Evolutionary conservation across 2,888 invertebrate species (phyloP).

Genomic region (Calameuta pallipes): DNA sequence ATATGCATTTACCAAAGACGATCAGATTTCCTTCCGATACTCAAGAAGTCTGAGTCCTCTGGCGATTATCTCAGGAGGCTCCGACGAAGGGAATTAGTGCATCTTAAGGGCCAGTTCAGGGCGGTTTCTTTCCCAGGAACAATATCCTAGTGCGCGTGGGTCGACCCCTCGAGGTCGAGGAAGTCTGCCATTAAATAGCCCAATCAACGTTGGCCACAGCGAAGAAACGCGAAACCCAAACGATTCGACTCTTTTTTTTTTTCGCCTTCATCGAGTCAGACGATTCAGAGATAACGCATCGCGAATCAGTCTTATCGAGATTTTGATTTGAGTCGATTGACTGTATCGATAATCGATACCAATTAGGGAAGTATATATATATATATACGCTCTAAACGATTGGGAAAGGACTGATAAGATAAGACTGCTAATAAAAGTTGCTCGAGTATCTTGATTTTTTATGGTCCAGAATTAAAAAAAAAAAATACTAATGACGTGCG

Average conservation of each 20-base stretch:
- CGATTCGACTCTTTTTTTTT: neutral
- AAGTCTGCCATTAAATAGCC: constrained; percentile 41
- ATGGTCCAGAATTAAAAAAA: neutral
- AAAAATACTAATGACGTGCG: too few relatives aligned
- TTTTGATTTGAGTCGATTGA: neutral
- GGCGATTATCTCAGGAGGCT: neutral
- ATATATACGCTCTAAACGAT: neutral
- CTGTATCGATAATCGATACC: neutral
- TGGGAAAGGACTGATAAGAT: neutral
- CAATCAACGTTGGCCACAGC: constrained; percentile 19
- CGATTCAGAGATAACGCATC: neutral
- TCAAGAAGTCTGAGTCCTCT: neutral
- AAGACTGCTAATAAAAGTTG: neutral
- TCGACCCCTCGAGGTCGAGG: constrained; percentile 39
- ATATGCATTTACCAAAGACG: neutral
- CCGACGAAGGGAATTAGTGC: neutral
- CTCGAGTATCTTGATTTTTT: neutral
- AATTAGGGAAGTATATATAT: neutral
- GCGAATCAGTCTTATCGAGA: neutral
- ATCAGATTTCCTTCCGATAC: neutral
- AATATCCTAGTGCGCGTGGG: constrained; percentile 35
- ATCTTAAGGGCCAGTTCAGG: constrained; percentile 35
- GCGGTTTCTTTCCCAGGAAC: constrained; percentile 39
- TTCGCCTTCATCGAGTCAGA: neutral
- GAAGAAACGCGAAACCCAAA: constrained; percentile 1